Base-by-base conservation (phyloP, 1,140 invertebrate species). In the Gryllus bimaculatus region DNA sequence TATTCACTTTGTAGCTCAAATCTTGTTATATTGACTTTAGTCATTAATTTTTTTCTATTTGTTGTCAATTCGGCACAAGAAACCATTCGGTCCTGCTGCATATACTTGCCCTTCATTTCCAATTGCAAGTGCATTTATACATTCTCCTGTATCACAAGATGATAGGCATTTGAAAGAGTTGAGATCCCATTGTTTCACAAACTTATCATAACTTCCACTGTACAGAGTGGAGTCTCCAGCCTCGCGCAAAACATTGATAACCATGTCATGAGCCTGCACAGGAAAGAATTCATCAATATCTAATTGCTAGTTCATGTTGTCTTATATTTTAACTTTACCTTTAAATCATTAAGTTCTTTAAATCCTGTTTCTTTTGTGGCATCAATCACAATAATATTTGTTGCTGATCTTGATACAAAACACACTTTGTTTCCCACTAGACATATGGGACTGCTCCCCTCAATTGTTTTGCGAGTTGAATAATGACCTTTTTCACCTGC, bases 361-460 rank as follows among this genome's bases (percentile, higher is more conserved):
- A 85, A 85, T 47, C 81, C 77, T 26, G 80, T 79, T 48, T 82
- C 81, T 77, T 82, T 80, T 75, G 79, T 83, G 80, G 84, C 85
- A 74, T 84, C 81, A 75, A 85, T 83, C 8, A 86, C 79, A 47
- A 84, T 39, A 74, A 87, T 84, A 78, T 85, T 84, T 81, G 82
- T 84, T 0, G 84, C 85, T 76, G 83, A 81, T 76, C 83, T 80
- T 74, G 82, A 84, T 48, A 83, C 82, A 75, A 85, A 85, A 79
- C 83, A 84, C 18, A 86, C 77, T 79, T 84, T 84, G 48, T 83
- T 82, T 39, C 83, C 84, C n/a, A 82, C 82, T 73, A 85, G 26
- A 77, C 82, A 81, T 15, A 86, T 15, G 5, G 86, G 86, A 3
- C 85, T 84, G 79, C 85, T 83, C 49, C 86, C 86, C 75, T 82